Conservation (phyloP, 2,888 invertebrate species). For the Dascillus cervinus region DNA sequence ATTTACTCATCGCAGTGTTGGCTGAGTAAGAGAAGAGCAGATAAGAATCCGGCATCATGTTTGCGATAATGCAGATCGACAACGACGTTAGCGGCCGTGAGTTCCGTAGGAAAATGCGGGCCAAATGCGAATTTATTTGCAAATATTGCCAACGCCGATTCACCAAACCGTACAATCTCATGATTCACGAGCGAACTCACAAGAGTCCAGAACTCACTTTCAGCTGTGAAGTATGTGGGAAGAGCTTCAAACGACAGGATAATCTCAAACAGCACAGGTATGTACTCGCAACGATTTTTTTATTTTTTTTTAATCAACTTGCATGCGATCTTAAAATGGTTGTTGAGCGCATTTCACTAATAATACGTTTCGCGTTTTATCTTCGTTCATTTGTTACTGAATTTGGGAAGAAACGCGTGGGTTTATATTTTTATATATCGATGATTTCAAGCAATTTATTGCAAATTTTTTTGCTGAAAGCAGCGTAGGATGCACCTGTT, state of each 20-base stretch:
- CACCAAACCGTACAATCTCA: conserved; percentile 96
- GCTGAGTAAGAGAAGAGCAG: conserved; percentile 16
- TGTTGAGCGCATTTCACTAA: too few relatives aligned
- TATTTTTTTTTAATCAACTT: not conserved
- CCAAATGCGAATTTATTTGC: conserved; percentile 97
- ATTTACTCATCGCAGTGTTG: conserved; percentile 13
- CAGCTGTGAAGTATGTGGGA: conserved; percentile 95
- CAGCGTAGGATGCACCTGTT: conserved; percentile 13
- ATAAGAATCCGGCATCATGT: conserved; percentile 54
- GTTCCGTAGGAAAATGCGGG: conserved; percentile 81
- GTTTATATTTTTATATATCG: too few relatives aligned
- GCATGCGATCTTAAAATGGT: not conserved
- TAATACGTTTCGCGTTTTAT: too few relatives aligned
- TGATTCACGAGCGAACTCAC: conserved; percentile 98
- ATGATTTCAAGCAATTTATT: conserved; percentile 14
- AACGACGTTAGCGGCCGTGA: conserved; percentile 78
- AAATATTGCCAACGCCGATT: conserved; percentile 96
- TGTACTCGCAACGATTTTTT: conserved; percentile 25
- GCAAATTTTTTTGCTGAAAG: conserved; percentile 10
- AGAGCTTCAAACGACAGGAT: conserved; percentile 96
- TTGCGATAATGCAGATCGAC: conserved; percentile 86
- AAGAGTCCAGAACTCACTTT: conserved; percentile 94
- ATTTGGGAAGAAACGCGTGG: too few relatives aligned
- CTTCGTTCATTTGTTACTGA: too few relatives aligned
- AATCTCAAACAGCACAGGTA: conserved; percentile 92